These are phyloP conservation scores for Sebastes minor DNA, from an alignment of 2,797 vertebrate genomes.

Conservation along the genomic window DNA sequence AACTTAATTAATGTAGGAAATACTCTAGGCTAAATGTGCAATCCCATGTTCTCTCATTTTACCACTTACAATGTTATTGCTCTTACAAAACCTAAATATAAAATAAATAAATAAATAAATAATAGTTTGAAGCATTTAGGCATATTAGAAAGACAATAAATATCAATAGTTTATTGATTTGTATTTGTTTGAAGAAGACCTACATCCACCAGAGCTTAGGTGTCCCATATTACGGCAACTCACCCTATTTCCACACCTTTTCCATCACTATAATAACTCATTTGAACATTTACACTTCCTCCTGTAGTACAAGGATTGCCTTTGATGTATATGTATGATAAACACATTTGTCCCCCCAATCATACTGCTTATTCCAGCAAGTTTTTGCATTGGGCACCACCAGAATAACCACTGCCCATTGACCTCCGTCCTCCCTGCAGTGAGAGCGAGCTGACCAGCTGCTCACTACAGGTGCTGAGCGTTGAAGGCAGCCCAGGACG, in stretches of 20 bases:
- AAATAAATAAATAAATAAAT: too few species aligned
- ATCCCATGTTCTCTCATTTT: too few species aligned
- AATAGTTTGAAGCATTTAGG: too few species aligned
- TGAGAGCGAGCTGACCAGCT: conserved; percentile 85
- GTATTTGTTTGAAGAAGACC: too few species aligned
- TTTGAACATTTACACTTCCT: not conserved
- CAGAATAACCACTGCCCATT: not conserved
- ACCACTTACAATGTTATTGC: too few species aligned
- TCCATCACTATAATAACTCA: not conserved
- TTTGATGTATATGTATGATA: not conserved
- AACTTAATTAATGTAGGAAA: too few species aligned
- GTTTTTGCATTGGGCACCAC: not conserved
- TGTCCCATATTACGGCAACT: not conserved
- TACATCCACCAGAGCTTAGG: too few species aligned
- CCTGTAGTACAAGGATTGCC: not conserved
- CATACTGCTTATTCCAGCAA: not conserved
- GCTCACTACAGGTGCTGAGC: conserved; percentile 86
- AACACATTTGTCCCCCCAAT: not conserved
- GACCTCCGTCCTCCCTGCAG: conserved; percentile 60
- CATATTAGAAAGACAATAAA: too few species aligned
- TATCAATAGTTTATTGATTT: too few species aligned
- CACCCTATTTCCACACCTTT: not conserved
- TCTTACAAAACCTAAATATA: too few species aligned
- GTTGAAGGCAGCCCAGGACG: conserved; percentile 83
- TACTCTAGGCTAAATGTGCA: too few species aligned